These are phyloP conservation scores for Manis pentadactyla DNA, from an alignment of 2,797 vertebrate genomes.

Conservation along the genomic window DNA sequence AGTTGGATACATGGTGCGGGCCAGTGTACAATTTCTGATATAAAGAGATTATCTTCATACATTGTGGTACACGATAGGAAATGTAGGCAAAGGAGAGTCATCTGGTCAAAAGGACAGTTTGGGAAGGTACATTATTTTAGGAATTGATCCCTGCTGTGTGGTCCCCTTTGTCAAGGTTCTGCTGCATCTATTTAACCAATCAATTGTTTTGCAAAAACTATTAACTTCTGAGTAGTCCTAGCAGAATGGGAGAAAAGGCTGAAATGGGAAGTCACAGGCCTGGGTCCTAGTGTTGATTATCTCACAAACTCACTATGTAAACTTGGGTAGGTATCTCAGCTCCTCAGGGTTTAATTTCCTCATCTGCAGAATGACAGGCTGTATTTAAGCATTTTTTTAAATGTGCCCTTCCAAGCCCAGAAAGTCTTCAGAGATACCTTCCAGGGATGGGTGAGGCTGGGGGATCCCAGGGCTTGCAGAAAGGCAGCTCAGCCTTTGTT, in stretches of 20 bases:
- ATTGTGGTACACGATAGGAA: neutral
- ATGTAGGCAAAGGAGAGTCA: neutral
- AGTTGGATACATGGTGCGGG: neutral
- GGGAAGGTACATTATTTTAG: neutral
- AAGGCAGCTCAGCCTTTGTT: constrained; percentile 40
- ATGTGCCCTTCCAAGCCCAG: neutral
- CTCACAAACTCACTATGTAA: neutral
- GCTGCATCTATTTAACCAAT: neutral
- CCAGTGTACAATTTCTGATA: neutral
- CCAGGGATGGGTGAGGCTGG: neutral
- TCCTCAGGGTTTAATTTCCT: neutral
- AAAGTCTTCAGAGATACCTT: constrained; percentile 9
- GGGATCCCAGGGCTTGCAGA: neutral
- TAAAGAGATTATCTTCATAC: neutral
- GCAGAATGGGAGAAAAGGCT: neutral
- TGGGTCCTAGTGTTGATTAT: neutral
- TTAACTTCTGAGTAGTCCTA: neutral
- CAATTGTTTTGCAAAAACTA: constrained; percentile 9
- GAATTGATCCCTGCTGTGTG: neutral
- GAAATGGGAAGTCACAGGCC: neutral
- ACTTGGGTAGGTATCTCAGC: neutral
- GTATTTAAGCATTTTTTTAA: neutral
- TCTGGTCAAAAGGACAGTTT: neutral
- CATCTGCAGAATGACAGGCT: neutral
- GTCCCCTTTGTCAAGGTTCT: neutral